Base-by-base conservation (phyloP, 2,113 vertebrate species). In the Chaetodon auriga region DNA sequence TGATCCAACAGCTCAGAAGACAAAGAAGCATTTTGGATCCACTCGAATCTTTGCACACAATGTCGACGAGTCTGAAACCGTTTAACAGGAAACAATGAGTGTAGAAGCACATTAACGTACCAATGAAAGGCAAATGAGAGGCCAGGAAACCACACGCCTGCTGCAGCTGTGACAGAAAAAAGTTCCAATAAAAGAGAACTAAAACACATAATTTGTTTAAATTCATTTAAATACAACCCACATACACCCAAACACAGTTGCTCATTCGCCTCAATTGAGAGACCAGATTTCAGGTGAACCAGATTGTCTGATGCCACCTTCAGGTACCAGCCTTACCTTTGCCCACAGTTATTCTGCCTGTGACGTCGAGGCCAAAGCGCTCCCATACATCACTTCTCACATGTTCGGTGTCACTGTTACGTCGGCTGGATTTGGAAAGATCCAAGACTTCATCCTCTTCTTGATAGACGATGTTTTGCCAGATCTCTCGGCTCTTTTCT, bases 1-100 rank as follows among this genome's bases (percentile, higher is more conserved):
- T 71, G 16, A 69, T 83, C 65, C 80, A 83, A 10, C 11, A 83
- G 58, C 55, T 49, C 51, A 91, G 81, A 23, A 88, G 57, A 30
- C 30, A 30, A 19, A 88, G 58, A 19, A 91, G 14, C 62, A 86
- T 87, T 1, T 72, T 84, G 15, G 68, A 12, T 48, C 45, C 0
- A 0, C 38, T 45, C 19, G 21, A 3, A 14, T 2, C 21, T 68
- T 8, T 46, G 14, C 18, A 3, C 0, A 0, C 2, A 53, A 21
- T 43, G 7, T 57, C 4, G 38, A 1, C 0, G 4, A 11, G 18
- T 36, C 15, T 6, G 0, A 0, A 57, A 18, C 14, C 21, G 8
- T 2, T n/a, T 0, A 21, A 48, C 71, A 72, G 58, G 63, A 78
- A 76, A 49, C 25, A 30, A 8, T 18, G 0, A 0, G 3, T 0